Evolutionary conservation across 2,113 vertebrate genomes (phyloP), one percentile per base, ranked within the genome.

Genomic region (Australoheros scitulus): DNA sequence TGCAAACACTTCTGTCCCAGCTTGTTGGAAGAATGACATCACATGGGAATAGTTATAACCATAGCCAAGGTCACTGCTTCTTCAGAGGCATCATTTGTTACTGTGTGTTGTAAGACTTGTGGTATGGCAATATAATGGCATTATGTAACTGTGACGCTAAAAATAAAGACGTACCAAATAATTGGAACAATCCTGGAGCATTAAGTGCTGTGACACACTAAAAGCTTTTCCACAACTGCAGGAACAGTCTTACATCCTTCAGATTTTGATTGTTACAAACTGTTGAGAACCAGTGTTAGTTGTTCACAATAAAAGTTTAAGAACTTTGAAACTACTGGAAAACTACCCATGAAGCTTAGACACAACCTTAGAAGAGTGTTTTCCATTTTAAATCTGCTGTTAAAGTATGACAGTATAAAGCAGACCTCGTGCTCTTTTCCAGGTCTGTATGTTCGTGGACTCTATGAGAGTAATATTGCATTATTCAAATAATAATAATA

Each of bases 21-120:
- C 47, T 70, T 65, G 70, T 61, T 70, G 61, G 68, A 64, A 55
- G n/a, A 65, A 34, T 55, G 63, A 60, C 76, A 65, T 43, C 77
- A 80, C 61, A 36, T 18, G 83, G 77, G 84, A 82, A 79, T 74
- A 56, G 78, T 75, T 68, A 36, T 61, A 82, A 83, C 68, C 1
- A 2, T 20, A 50, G 61, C 80, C 32, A 38, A 72, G 83, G 79
- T 87, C 88, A 87, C 77, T 90, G 74, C 86, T 86, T 87, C 81
- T 80, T 58, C 82, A 29, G 68, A 59, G 34, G 74, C 78, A 86
- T 81, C 77, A 78, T 90, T 84, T 82, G 68, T 90, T 85, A 80
- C 68, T 79, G 36, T 26, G 7, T 55, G 34, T 58, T 80, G 57
- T 68, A 47, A 76, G 41, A 60, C 32, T 50, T 7, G 17, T 61